These are phyloP conservation scores for Atherix ibis DNA, from an alignment of 2,888 invertebrate species.

Conservation along the genomic window DNA sequence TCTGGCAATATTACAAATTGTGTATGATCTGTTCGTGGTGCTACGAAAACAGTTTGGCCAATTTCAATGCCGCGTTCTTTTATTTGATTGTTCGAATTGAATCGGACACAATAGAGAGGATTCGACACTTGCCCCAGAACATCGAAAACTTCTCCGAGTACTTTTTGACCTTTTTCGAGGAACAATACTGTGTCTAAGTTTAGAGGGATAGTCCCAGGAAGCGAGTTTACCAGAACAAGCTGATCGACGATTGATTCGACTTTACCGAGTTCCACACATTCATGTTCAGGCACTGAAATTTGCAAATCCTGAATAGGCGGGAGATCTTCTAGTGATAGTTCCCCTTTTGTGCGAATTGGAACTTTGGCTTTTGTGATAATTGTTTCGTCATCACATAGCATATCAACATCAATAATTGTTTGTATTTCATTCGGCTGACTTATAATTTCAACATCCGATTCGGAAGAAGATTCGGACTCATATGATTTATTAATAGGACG, in stretches of 20 bases:
- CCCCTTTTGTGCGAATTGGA: conserved; percentile 25
- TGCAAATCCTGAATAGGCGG: conserved; percentile 69
- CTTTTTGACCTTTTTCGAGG: conserved; percentile 56
- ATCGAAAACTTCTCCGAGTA: conserved; percentile 74
- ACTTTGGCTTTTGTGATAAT: conserved; percentile 14
- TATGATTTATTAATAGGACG: conserved; percentile 9
- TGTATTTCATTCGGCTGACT: background rate
- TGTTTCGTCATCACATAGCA: conserved; percentile 17
- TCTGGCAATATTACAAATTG: conserved; percentile 59
- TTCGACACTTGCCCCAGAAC: conserved; percentile 75
- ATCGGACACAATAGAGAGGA: conserved; percentile 82
- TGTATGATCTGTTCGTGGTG: conserved; percentile 61
- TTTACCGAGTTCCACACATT: conserved; percentile 57
- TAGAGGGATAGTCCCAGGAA: conserved; percentile 57
- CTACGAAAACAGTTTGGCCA: conserved; percentile 66
- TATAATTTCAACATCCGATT: conserved; percentile 9
- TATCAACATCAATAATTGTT: conserved; percentile 18
- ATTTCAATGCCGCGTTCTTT: conserved; percentile 44
- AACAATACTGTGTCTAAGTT: conserved; percentile 81
- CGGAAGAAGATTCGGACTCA: conserved; percentile 3
- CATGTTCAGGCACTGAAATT: conserved; percentile 59
- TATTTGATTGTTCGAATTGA: conserved; percentile 67
- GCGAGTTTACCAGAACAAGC: conserved; percentile 59
- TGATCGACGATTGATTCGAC: conserved; percentile 55
- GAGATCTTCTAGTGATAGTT: conserved; percentile 43